These are phyloP conservation scores for Leucoptera coffeella DNA, from an alignment of 2,888 invertebrate genomes.

Conservation along the genomic window DNA sequence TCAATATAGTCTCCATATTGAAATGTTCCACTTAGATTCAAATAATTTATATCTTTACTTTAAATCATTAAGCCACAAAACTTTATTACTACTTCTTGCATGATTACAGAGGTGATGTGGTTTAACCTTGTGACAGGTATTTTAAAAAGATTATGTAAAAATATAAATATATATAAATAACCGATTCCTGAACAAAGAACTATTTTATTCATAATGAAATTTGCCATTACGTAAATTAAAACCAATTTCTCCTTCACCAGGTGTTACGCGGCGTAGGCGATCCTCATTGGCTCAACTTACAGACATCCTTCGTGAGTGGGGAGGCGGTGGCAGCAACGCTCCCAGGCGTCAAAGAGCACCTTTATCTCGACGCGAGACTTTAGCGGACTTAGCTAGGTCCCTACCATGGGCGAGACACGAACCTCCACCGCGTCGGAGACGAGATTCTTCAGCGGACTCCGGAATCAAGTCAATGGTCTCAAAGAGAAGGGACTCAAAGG, in stretches of 20 bases:
- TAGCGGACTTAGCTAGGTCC: constrained; percentile 81
- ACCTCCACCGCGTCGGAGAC: constrained; percentile 62
- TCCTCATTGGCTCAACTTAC: constrained; percentile 85
- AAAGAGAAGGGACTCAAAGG: constrained; percentile 66
- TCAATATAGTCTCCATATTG: too few species aligned
- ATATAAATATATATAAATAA: too few species aligned
- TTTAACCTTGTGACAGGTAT: too few species aligned
- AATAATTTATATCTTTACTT: too few species aligned
- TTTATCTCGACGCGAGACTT: constrained; percentile 77
- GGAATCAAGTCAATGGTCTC: constrained; percentile 73
- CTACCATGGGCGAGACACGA: constrained; percentile 71
- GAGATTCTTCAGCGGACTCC: constrained; percentile 84
- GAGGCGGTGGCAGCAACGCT: constrained; percentile 49
- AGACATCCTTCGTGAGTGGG: constrained; percentile 84
- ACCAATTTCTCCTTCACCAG: too few species aligned
- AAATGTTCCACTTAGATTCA: too few species aligned
- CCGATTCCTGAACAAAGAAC: too few species aligned
- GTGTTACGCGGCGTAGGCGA: constrained; percentile 66
- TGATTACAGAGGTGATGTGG: too few species aligned
- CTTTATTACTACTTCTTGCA: too few species aligned
- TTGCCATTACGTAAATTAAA: too few species aligned
- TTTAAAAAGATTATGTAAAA: too few species aligned
- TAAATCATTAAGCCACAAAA: too few species aligned
- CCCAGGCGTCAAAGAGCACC: constrained; percentile 56
- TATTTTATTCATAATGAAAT: neutral